These are phyloP conservation scores for Eugnorisma glareosa DNA, from an alignment of 2,888 invertebrate genomes.

Conservation along the genomic window DNA sequence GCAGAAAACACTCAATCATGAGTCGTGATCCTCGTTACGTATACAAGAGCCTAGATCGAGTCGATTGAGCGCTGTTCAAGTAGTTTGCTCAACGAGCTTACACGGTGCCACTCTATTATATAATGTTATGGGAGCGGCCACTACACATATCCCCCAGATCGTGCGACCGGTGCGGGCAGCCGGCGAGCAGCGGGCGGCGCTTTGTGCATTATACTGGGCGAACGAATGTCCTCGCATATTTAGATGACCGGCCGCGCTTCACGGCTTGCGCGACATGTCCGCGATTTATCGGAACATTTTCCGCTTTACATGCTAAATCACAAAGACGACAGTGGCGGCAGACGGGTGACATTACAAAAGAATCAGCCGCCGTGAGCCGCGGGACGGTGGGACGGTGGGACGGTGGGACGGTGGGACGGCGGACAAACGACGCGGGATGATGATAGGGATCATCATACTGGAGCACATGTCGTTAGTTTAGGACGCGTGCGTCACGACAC, in stretches of 20 bases:
- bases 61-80: conserved; percentile 13
- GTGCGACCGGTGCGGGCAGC: background rate
- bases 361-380: background rate
- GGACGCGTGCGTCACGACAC: background rate
- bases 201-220: background rate
- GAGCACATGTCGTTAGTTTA: conserved; percentile 23
- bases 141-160: background rate
- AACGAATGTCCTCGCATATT: conserved; percentile 6
- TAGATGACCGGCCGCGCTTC: background rate
- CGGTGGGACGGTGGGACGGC: background rate
- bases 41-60: conserved; percentile 28
- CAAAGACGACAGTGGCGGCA: conserved; percentile 15
- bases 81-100: conserved; percentile 23
- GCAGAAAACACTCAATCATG: conserved; percentile 23
- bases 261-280: background rate
- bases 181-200: background rate
- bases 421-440: conserved; percentile 4
- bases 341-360: conserved; percentile 19
- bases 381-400: background rate
- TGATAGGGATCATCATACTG: conserved; percentile 16
- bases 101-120: conserved; percentile 11
- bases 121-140: conserved; percentile 11
- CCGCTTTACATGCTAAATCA: conserved; percentile 7
- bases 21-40: conserved; percentile 34
- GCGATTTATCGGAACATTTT: conserved; percentile 13